Percentiles rank a stretch among this genome's conserved stretches.
phyloP scores from a whole-genome alignment of 2,888 invertebrate species.

The Tipula unca region DNA sequence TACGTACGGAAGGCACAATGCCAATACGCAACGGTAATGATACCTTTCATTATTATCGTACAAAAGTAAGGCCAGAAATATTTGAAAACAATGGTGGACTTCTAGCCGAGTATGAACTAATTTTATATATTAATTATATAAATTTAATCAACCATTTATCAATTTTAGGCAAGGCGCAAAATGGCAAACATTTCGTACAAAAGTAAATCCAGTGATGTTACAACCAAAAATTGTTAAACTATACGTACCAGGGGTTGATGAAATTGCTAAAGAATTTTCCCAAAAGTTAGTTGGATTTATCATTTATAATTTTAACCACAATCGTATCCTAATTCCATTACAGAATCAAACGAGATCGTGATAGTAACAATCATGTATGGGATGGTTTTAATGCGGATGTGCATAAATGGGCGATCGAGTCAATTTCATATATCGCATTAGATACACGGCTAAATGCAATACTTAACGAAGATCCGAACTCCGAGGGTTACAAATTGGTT shows the following conservation, averaged over 20 bases:
- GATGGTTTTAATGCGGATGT: conserved; percentile 44
- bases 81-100: conserved; percentile 26
- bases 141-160: not conserved
- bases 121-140: not conserved
- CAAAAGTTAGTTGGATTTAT: conserved; percentile 29
- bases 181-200: conserved; percentile 58
- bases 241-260: conserved; percentile 45
- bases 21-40: conserved; percentile 40
- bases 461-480: conserved; percentile 23
- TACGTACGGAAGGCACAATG: conserved; percentile 42
- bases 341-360: conserved; percentile 36
- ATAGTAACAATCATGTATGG: conserved; percentile 35
- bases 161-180: conserved; percentile 48
- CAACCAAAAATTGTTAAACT: conserved; percentile 50
- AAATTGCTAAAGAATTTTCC: conserved; percentile 42
- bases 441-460: conserved; percentile 36
- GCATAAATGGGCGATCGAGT: conserved; percentile 51
- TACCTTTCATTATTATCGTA: conserved; percentile 38
- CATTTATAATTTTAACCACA: not conserved
- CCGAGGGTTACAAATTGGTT: conserved; percentile 1
- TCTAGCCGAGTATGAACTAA: conserved; percentile 27
- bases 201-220: conserved; percentile 58
- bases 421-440: conserved; percentile 39
- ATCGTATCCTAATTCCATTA: conserved; percentile 27
- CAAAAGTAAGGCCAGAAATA: conserved; percentile 30